Conservation (phyloP, 2,888 invertebrate species). For the Ethmia dodecea region DNA sequence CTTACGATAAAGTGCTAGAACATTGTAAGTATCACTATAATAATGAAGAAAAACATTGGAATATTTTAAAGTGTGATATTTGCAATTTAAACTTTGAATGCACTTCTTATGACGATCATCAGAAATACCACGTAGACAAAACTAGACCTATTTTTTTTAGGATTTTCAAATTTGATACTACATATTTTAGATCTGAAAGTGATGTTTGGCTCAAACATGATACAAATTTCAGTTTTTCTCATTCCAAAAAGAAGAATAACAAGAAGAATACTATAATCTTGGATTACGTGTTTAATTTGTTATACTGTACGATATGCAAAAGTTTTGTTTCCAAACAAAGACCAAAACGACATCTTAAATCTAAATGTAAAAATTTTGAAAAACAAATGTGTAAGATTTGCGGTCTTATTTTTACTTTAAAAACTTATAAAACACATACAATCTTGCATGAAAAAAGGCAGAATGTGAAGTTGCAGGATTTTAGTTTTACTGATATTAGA, state of each 20-base stretch:
- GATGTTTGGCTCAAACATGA: constrained; percentile 42
- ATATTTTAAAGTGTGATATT: constrained; percentile 24
- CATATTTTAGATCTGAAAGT: constrained; percentile 39
- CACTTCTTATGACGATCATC: constrained; percentile 26
- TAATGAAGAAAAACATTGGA: constrained; percentile 15
- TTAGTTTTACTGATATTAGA: constrained; percentile 41
- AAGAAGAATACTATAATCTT: no score
- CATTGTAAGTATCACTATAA: constrained; percentile 52
- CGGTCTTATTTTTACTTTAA: constrained; percentile 41
- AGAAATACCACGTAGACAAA: constrained; percentile 24
- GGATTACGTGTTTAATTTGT: constrained; percentile 18
- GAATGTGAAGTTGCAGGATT: constrained; percentile 39
- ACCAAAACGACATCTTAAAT: constrained; percentile 33
- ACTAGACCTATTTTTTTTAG: constrained; percentile 17
- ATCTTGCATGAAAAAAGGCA: constrained; percentile 31
- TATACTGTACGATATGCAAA: constrained; percentile 31
- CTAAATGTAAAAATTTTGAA: constrained; percentile 29
- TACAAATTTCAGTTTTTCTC: neutral
- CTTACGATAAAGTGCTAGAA: constrained; percentile 47
- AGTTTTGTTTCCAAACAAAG: constrained; percentile 18
- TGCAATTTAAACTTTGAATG: constrained; percentile 36
- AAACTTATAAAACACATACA: constrained; percentile 32
- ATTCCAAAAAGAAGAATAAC: neutral
- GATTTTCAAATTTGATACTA: constrained; percentile 39
- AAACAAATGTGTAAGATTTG: constrained; percentile 40